Evolutionary conservation across 2,797 vertebrate species (phyloP).

Genomic region (Oceanodroma leucorhoa): DNA sequence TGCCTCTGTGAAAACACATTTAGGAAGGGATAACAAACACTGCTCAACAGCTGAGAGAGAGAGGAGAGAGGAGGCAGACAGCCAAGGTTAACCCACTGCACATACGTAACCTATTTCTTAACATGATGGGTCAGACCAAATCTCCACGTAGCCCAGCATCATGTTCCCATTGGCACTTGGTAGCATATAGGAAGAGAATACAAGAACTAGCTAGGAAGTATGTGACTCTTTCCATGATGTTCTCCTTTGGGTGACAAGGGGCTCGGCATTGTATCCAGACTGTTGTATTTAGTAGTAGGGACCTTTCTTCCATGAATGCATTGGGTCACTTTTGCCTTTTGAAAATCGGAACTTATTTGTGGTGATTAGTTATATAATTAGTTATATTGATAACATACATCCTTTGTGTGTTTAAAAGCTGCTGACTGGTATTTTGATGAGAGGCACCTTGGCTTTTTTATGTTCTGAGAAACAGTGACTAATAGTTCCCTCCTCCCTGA

Average conservation of each 20-base stretch:
- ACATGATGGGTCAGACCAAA: background rate
- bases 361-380: background rate
- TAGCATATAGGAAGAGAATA: background rate
- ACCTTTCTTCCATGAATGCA: background rate
- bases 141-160: background rate
- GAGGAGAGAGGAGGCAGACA: background rate
- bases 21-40: background rate
- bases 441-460: background rate
- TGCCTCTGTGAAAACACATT: background rate
- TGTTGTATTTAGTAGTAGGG: background rate
- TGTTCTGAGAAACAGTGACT: background rate
- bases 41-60: background rate
- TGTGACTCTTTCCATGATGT: background rate
- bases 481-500: background rate
- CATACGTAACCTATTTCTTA: fast-evolving
- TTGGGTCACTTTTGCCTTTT: background rate
- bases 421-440: background rate
- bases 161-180: background rate
- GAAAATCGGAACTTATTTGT: background rate
- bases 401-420: background rate
- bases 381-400: background rate
- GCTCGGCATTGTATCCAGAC: background rate
- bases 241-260: background rate
- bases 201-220: fast-evolving
- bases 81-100: background rate